phyloP scores from a whole-genome alignment of 2,888 invertebrate genomes.

The Scaptomyza cyrtandrae region DNA sequence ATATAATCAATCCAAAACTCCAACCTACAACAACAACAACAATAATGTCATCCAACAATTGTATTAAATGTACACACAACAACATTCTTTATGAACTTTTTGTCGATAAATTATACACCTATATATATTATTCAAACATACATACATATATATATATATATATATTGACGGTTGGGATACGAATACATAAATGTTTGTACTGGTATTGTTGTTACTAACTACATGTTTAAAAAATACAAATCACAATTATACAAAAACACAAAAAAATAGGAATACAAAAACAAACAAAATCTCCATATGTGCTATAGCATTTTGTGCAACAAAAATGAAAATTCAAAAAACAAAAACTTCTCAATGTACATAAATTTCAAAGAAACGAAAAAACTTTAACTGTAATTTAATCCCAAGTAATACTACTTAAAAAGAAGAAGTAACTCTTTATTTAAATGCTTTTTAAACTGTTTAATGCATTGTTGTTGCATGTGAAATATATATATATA shows the following conservation, averaged over 20 bases:
- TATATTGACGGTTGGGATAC: constrained; percentile 28
- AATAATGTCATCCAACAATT: constrained; percentile 31
- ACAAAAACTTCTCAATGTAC: constrained; percentile 43
- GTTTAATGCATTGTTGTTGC: constrained; percentile 48
- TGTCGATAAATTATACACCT: constrained; percentile 32
- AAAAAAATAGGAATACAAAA: too few species aligned
- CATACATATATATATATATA: constrained; percentile 3
- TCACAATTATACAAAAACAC: constrained; percentile 21
- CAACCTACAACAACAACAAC: constrained; percentile 12
- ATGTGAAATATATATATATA: constrained; percentile 14
- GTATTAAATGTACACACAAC: constrained; percentile 58
- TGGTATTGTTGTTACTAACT: constrained; percentile 29
- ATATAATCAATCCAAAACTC: constrained; percentile 34
- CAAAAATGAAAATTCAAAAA: constrained; percentile 30
- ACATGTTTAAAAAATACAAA: constrained; percentile 14
- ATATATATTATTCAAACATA: constrained; percentile 32
- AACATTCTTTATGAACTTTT: constrained; percentile 31
- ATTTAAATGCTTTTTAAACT: constrained; percentile 37
- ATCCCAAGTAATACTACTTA: constrained; percentile 54
- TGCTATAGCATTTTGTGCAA: constrained; percentile 69
- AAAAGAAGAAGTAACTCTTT: constrained; percentile 24
- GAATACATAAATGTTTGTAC: constrained; percentile 30
- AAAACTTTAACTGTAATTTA: constrained; percentile 25
- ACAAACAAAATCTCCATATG: constrained; percentile 67
- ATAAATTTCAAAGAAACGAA: constrained; percentile 29